Evolutionary conservation across 1,140 invertebrate genomes (phyloP).

Genomic region (Brachionus rubens): DNA sequence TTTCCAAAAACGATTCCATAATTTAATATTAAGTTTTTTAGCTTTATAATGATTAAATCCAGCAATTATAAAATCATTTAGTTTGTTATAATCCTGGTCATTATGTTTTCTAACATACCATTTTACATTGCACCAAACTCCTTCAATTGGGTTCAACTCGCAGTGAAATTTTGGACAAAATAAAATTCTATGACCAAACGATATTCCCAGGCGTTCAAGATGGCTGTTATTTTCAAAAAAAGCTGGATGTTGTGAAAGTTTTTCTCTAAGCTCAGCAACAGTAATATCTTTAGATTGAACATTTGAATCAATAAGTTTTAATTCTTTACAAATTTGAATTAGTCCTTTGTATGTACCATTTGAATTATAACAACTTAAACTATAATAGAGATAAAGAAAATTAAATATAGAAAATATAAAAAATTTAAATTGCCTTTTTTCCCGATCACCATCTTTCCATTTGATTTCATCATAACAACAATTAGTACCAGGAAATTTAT

Average conservation of each 20-base stretch:
- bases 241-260: not conserved
- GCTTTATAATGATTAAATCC: not conserved
- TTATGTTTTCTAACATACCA: too few relatives aligned
- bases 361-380: too few relatives aligned
- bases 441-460: too few relatives aligned
- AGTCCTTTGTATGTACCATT: not conserved
- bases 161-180: not conserved
- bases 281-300: not conserved
- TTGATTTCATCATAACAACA: too few relatives aligned
- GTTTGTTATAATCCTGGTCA: not conserved
- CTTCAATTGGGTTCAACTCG: constrained; percentile 5
- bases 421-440: too few relatives aligned
- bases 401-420: too few relatives aligned
- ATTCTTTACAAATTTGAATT: not conserved
- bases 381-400: too few relatives aligned
- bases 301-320: not conserved
- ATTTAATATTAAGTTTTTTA: not conserved
- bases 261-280: not conserved
- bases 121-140: too few relatives aligned
- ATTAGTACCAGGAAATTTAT: not conserved
- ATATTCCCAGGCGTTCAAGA: not conserved
- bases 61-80: not conserved
- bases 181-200: not conserved
- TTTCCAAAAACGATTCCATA: not conserved
- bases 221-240: not conserved